Conservation (phyloP, 2,797 vertebrate species). For the Pangasius sanitwongsei region DNA sequence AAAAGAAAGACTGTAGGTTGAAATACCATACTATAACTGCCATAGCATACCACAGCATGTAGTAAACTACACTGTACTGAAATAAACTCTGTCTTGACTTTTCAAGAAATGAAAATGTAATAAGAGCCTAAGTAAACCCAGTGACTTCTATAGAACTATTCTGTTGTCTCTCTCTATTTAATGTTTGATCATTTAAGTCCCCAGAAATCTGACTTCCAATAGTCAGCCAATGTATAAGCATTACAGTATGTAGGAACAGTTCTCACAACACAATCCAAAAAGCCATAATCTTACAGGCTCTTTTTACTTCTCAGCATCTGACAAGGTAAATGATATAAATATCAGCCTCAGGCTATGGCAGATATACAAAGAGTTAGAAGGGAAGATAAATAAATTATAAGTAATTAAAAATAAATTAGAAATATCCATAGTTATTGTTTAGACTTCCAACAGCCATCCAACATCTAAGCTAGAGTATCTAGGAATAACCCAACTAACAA, state of each 20-base stretch:
- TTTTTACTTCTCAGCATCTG: not conserved
- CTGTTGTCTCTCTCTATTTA: not conserved
- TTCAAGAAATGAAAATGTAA: not conserved
- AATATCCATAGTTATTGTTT: not conserved
- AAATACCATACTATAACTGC: not conserved
- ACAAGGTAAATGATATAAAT: not conserved
- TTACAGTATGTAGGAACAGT: not conserved
- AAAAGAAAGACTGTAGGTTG: not conserved
- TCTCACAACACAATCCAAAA: not conserved
- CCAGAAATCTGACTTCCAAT: not conserved
- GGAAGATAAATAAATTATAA: not conserved
- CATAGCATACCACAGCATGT: not conserved
- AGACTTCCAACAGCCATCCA: not conserved
- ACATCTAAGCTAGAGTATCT: conserved; percentile 1
- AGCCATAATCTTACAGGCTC: not conserved
- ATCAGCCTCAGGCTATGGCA: not conserved
- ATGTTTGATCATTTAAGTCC: not conserved
- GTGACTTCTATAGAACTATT: not conserved
- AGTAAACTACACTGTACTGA: not conserved
- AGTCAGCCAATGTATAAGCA: not conserved
- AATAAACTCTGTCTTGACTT: not conserved
- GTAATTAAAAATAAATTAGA: not conserved
- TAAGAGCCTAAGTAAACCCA: conserved; percentile 7
- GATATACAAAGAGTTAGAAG: not conserved
- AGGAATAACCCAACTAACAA: not conserved